Evolutionary conservation across 2,113 vertebrate species (phyloP).

Genomic region (Bufo bufo): DNA sequence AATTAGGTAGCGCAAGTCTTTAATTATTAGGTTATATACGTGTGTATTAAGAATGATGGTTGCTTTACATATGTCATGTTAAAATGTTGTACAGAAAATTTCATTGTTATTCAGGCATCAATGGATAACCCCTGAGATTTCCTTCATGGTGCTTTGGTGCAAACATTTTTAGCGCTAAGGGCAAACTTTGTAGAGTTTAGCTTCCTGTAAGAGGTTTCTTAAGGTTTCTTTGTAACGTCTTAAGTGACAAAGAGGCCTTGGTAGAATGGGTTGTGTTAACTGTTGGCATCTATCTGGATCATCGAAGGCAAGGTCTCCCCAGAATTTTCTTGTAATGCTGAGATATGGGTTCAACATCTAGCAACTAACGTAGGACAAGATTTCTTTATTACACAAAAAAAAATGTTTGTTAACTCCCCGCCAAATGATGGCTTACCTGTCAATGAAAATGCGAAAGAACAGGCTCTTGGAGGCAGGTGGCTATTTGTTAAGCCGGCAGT

Average conservation of each 20-base stretch:
- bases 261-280: conserved; percentile 1
- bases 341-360: conserved; percentile 10
- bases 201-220: not conserved
- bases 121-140: not conserved
- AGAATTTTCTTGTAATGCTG: not conserved
- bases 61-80: conserved; percentile 17
- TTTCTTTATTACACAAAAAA: conserved; percentile 54
- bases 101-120: conserved; percentile 8
- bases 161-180: not conserved
- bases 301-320: conserved; percentile 40
- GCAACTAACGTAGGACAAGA: conserved; percentile 35
- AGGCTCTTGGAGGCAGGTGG: conserved; percentile 30
- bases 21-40: conserved; percentile 15
- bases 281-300: conserved; percentile 36
- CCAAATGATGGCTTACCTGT: conserved; percentile 54
- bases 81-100: not conserved
- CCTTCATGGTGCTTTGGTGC: not conserved
- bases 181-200: not conserved
- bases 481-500: conserved; percentile 54
- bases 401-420: conserved; percentile 53
- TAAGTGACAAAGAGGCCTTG: not conserved
- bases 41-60: not conserved
- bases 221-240: not conserved
- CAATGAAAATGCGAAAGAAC: conserved; percentile 48
- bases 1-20: conserved; percentile 17